Conservation (phyloP, 2,888 invertebrate species). For the Periphyllus acericola region DNA sequence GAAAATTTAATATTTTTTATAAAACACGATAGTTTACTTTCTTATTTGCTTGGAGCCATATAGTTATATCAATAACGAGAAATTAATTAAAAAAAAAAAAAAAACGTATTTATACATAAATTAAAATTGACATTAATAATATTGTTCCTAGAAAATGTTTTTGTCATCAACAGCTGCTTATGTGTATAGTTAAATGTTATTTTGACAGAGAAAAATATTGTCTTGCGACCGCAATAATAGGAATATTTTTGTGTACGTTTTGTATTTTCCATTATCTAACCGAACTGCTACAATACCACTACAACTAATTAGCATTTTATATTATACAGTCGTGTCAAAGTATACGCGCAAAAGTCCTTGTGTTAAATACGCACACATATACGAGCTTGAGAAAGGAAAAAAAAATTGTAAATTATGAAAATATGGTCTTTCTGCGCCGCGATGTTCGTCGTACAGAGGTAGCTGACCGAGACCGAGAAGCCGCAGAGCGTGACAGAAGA, state of each 20-base stretch:
- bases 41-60: too few relatives aligned
- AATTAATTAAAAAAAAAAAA: too few relatives aligned
- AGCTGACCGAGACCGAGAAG: slow-evolving; percentile 58
- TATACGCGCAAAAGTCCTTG: slow-evolving; percentile 25
- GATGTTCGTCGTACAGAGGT: slow-evolving; percentile 26
- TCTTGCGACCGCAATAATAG: background rate
- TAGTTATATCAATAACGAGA: too few relatives aligned
- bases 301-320: slow-evolving; percentile 50
- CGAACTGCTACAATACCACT: background rate
- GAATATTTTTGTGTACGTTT: slow-evolving; percentile 1
- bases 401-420: slow-evolving; percentile 32
- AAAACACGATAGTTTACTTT: too few relatives aligned
- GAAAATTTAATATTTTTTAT: too few relatives aligned
- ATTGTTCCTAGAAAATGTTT: background rate
- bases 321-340: slow-evolving; percentile 22
- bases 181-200: background rate
- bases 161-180: background rate
- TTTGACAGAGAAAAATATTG: background rate
- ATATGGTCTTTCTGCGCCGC: slow-evolving; percentile 34
- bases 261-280: background rate
- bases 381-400: slow-evolving; percentile 11
- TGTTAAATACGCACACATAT: slow-evolving; percentile 33
- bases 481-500: slow-evolving; percentile 42
- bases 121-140: too few relatives aligned
- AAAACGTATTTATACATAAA: too few relatives aligned